phyloP scores from a whole-genome alignment of 2,797 vertebrate genomes.

The Rhabdophis nuchalis region DNA sequence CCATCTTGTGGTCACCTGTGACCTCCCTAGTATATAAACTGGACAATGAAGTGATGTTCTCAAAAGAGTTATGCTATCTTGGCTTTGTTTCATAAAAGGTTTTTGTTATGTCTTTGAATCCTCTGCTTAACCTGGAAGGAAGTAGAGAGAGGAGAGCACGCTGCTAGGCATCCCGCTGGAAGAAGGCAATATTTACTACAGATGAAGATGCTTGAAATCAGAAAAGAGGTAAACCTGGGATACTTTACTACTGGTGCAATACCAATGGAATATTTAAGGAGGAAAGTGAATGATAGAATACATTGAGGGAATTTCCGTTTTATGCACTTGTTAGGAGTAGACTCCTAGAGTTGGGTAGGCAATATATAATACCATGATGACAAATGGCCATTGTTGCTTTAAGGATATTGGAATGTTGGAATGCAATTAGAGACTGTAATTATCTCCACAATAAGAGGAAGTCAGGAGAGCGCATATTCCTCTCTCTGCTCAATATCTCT shows the following conservation, averaged over 20 bases:
- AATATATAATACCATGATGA: no score
- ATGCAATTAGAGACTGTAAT: no score
- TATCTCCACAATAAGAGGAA: no score
- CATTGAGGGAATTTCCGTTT: neutral
- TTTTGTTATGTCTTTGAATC: neutral
- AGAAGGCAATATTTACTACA: conserved; percentile 75
- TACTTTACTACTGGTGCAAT: neutral
- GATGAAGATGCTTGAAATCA: conserved; percentile 72
- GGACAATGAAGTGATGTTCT: fast-evolving
- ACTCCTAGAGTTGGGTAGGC: no score
- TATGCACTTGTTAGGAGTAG: no score
- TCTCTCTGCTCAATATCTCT: no score
- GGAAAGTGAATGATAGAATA: neutral
- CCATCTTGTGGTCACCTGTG: neutral
- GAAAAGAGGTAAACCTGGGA: conserved; percentile 63
- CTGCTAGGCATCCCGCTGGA: conserved; percentile 38
- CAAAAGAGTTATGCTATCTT: neutral
- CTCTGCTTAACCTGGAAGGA: conserved; percentile 42
- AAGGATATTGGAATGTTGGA: no score
- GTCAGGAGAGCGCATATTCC: no score
- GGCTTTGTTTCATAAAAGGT: neutral
- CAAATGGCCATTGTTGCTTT: no score
- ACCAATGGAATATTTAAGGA: fast-evolving
- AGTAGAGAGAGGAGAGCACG: conserved; percentile 54
- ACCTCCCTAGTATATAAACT: fast-evolving